phyloP scores from a whole-genome alignment of 2,113 vertebrate species.

The Prolemur simus region DNA sequence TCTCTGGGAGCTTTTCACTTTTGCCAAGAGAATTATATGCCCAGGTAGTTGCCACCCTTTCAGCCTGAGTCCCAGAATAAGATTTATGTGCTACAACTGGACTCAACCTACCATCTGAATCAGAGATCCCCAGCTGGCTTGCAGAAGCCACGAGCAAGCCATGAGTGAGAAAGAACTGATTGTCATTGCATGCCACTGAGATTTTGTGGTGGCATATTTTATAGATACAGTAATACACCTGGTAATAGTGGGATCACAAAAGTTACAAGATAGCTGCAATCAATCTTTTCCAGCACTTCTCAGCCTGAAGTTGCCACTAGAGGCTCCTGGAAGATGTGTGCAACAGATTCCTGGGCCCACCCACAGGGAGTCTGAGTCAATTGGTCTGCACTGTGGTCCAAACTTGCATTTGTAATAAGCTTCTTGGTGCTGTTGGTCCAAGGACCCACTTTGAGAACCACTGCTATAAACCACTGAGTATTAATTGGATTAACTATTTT shows the following conservation, averaged over 20 bases:
- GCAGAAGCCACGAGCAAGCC: background rate
- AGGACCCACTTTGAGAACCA: background rate
- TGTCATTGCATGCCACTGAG: background rate
- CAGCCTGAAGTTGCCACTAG: background rate
- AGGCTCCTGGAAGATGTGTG: background rate
- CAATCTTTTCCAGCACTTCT: background rate
- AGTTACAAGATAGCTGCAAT: background rate
- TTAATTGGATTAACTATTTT: background rate
- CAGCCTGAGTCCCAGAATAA: background rate
- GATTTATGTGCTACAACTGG: background rate
- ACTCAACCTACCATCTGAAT: background rate
- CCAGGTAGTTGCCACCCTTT: background rate
- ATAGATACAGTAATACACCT: background rate
- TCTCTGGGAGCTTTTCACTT: conserved; percentile 3
- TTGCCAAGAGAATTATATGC: background rate
- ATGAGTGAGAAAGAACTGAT: background rate
- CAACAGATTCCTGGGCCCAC: background rate
- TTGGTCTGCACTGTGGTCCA: background rate
- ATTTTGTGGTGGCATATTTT: background rate
- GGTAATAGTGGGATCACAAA: background rate
- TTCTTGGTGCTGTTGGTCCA: background rate
- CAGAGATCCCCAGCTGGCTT: background rate
- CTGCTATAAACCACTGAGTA: background rate
- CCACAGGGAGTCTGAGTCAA: background rate
- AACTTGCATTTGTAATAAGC: background rate